phyloP scores from a whole-genome alignment of 2,888 invertebrate genomes.

The Andrena minutula region DNA sequence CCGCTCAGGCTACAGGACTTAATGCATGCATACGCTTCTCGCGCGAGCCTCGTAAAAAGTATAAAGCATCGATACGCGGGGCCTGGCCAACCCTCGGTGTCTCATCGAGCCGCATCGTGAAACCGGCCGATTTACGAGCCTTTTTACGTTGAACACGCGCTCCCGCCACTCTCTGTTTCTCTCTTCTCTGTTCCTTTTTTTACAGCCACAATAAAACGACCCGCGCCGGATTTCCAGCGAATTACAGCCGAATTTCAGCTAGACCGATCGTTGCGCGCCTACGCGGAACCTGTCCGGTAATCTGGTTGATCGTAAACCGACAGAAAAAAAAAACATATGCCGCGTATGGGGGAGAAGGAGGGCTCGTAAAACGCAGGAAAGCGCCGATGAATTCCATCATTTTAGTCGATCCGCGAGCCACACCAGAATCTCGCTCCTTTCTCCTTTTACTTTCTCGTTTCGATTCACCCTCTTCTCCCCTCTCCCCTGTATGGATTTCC shows the following conservation, averaged over 20 bases:
- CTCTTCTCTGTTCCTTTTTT: slow-evolving; percentile 48
- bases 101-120: slow-evolving; percentile 57
- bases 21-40: slow-evolving; percentile 40
- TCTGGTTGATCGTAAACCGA: slow-evolving; percentile 57
- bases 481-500: not conserved
- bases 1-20: not conserved
- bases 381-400: slow-evolving; percentile 42
- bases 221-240: slow-evolving; percentile 65
- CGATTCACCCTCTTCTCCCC: not conserved
- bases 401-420: slow-evolving; percentile 8
- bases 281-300: slow-evolving; percentile 30
- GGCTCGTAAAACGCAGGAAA: slow-evolving; percentile 58
- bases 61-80: slow-evolving; percentile 33
- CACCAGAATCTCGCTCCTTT: not conserved
- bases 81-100: slow-evolving; percentile 30
- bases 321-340: slow-evolving; percentile 3
- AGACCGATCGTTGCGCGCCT: slow-evolving; percentile 43
- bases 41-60: slow-evolving; percentile 61
- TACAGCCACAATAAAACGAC: slow-evolving; percentile 68
- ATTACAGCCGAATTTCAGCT: slow-evolving; percentile 67
- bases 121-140: slow-evolving; percentile 69
- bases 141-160: slow-evolving; percentile 50
- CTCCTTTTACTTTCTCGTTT: not conserved
- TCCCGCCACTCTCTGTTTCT: slow-evolving; percentile 4
- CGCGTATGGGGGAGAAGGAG: slow-evolving; percentile 18